Conservation (phyloP, 1,140 invertebrate genomes). For the Danaus melanippus region DNA sequence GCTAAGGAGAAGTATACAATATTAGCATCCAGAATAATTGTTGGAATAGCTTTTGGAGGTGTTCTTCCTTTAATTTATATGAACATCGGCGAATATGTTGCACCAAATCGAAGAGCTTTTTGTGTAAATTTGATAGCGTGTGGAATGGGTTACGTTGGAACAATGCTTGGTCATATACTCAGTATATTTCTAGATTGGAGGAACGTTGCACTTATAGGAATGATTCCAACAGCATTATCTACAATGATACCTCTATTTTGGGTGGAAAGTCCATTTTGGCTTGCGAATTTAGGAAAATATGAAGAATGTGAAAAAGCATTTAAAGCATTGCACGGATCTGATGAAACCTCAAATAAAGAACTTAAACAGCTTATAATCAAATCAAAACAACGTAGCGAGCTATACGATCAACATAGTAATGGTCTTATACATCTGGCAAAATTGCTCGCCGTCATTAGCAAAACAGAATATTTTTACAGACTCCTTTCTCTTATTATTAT, state of each 20-base stretch:
- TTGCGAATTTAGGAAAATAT: conserved; percentile 15
- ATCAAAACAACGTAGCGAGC: no score
- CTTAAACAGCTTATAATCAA: not conserved
- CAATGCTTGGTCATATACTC: conserved; percentile 17
- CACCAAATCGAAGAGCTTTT: conserved; percentile 15
- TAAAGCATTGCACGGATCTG: conserved; percentile 3
- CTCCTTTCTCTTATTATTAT: conserved; percentile 6
- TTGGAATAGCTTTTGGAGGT: conserved; percentile 20
- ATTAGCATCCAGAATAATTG: conserved; percentile 17
- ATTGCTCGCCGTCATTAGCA: not conserved
- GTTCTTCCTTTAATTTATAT: conserved; percentile 18
- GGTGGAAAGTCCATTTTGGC: conserved; percentile 23
- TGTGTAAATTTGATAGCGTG: conserved; percentile 18
- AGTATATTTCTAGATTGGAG: conserved; percentile 22
- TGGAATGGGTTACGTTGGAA: conserved; percentile 10
- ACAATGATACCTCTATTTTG: conserved; percentile 22
- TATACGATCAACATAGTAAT: no score
- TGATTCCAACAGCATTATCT: conserved; percentile 22
- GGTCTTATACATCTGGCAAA: no score
- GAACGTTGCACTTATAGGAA: conserved; percentile 21
- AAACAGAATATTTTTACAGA: conserved; percentile 19
- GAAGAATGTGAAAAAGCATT: conserved; percentile 20
- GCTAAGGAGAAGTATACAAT: conserved; percentile 14
- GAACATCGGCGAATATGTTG: conserved; percentile 20
- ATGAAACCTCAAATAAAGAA: conserved; percentile 14